A percentile compares a stretch with the other conserved stretches of the same genome.
These are phyloP conservation scores for Troides aeacus DNA, from an alignment of 2,888 invertebrate species.

Conservation along the genomic window DNA sequence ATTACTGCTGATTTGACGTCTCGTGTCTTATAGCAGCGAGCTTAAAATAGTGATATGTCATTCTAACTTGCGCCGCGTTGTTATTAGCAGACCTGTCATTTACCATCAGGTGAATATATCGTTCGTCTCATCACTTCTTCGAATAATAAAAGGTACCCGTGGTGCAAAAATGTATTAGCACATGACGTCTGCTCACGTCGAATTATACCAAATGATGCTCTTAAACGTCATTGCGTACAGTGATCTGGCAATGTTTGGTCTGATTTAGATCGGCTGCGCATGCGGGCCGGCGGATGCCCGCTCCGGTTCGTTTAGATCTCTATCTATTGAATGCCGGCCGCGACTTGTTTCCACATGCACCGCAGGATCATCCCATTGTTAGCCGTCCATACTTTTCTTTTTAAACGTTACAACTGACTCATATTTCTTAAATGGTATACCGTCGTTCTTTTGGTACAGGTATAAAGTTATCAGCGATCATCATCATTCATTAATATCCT, in stretches of 20 bases:
- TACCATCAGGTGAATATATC: too few relatives aligned
- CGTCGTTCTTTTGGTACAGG: background rate
- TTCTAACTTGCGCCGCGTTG: too few relatives aligned
- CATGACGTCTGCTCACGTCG: background rate
- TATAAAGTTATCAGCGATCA: too few relatives aligned
- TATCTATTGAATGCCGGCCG: constrained; percentile 21
- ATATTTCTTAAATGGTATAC: background rate
- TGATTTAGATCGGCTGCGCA: constrained; percentile 21
- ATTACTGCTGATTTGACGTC: too few relatives aligned
- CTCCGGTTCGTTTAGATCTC: constrained; percentile 22
- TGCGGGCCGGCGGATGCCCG: constrained; percentile 25
- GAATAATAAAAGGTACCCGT: too few relatives aligned
- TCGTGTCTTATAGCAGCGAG: too few relatives aligned
- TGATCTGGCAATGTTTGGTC: constrained; percentile 11
- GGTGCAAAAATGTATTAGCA: too few relatives aligned
- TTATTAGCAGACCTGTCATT: too few relatives aligned
- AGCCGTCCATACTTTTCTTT: background rate
- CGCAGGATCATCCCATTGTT: constrained; percentile 1
- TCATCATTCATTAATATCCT: too few relatives aligned
- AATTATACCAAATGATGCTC: background rate
- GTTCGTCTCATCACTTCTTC: too few relatives aligned
- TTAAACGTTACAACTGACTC: background rate
- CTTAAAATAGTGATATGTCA: too few relatives aligned
- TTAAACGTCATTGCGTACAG: background rate
- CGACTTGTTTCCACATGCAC: constrained; percentile 5